Evolutionary conservation across 2,888 invertebrate species (phyloP).

Genomic region (Rhingia campestris): DNA sequence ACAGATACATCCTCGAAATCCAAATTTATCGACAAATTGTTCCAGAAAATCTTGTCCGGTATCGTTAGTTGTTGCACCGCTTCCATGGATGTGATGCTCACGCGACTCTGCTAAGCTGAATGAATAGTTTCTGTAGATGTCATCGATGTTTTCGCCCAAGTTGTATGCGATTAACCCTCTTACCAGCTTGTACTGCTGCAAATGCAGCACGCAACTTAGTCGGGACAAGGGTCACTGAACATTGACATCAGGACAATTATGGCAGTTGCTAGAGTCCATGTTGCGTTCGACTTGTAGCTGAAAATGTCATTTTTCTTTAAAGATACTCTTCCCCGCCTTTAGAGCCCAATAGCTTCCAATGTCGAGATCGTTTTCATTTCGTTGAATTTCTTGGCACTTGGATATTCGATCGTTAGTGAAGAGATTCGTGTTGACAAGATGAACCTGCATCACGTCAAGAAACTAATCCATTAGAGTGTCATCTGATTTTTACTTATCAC

Average conservation of each 20-base stretch:
- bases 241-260: slow-evolving; percentile 90
- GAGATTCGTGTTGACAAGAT: slow-evolving; percentile 88
- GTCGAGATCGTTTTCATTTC: slow-evolving; percentile 75
- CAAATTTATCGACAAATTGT: slow-evolving; percentile 90
- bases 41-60: slow-evolving; percentile 86
- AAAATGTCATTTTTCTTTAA: slow-evolving; percentile 92
- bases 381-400: slow-evolving; percentile 71
- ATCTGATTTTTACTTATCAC: slow-evolving; percentile 78
- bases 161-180: slow-evolving; percentile 94
- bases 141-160: slow-evolving; percentile 92
- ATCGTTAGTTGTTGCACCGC: slow-evolving; percentile 75
- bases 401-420: slow-evolving; percentile 84
- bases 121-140: slow-evolving; percentile 83
- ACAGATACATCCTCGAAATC: slow-evolving; percentile 94
- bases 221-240: slow-evolving; percentile 93
- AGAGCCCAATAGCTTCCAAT: slow-evolving; percentile 80
- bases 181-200: slow-evolving; percentile 93
- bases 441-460: slow-evolving; percentile 87
- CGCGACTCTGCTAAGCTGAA: slow-evolving; percentile 79
- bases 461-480: slow-evolving; percentile 78
- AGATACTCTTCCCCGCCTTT: slow-evolving; percentile 86
- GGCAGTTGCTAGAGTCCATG: slow-evolving; percentile 85
- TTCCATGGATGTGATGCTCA: slow-evolving; percentile 78
- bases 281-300: slow-evolving; percentile 92
- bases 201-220: slow-evolving; percentile 91